Evolutionary conservation across 2,113 vertebrate genomes (phyloP).

Genomic region (Xyrauchen texanus): DNA sequence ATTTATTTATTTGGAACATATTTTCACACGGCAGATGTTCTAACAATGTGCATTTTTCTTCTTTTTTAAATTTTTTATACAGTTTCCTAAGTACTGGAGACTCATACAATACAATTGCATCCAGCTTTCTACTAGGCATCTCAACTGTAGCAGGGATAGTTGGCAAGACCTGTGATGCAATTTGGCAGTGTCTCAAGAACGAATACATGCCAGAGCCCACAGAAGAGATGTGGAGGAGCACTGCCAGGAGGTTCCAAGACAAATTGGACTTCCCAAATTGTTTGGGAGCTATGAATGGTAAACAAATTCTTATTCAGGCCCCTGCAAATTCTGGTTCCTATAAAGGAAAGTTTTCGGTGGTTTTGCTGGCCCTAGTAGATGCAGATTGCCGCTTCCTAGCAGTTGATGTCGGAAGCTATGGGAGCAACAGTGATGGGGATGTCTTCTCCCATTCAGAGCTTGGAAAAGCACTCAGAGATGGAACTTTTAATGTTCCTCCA

Average conservation of each 20-base stretch:
- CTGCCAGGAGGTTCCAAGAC: neutral
- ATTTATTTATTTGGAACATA: too few relatives aligned
- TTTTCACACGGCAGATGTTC: too few relatives aligned
- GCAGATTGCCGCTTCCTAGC: neutral
- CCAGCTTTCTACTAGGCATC: neutral
- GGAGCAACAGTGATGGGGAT: slow-evolving; percentile 3
- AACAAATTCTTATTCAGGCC: neutral
- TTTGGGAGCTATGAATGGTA: neutral
- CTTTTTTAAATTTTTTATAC: neutral
- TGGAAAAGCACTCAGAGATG: neutral
- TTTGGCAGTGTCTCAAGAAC: neutral
- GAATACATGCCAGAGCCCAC: neutral
- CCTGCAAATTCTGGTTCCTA: neutral
- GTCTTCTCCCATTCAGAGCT: neutral
- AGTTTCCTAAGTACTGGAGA: neutral
- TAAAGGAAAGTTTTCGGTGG: neutral
- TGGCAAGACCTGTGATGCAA: neutral
- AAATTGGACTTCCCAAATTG: neutral
- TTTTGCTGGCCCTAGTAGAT: neutral
- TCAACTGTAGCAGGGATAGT: neutral
- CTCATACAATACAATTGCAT: neutral
- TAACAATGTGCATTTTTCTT: neutral
- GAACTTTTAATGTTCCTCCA: slow-evolving; percentile 3
- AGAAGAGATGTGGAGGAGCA: neutral
- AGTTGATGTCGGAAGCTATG: slow-evolving; percentile 4